A percentile compares a stretch with the other conserved stretches of the same genome.
Evolutionary conservation across 2,113 vertebrate genomes (phyloP).

Genomic region (Asarcornis scutulata): DNA sequence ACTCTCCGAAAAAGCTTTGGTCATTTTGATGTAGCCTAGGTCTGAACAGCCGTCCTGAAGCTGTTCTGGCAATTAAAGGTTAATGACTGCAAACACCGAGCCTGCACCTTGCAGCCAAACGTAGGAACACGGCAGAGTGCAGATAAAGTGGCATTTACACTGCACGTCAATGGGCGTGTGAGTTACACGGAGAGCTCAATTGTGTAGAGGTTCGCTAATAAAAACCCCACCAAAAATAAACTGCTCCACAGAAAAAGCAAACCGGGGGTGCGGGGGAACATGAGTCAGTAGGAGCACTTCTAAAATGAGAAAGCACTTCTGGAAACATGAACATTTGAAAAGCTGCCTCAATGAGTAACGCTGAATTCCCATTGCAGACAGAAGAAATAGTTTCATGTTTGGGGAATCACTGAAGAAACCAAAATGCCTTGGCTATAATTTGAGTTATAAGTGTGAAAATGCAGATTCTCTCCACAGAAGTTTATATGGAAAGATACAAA

Average conservation of each 20-base stretch:
- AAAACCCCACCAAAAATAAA: constrained; percentile 48
- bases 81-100: background rate
- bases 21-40: rapidly evolving
- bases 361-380: background rate
- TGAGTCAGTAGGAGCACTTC: constrained; percentile 35
- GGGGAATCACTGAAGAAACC: background rate
- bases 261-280: background rate
- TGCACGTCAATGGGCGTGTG: background rate
- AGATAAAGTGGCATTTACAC: background rate
- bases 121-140: background rate
- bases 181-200: background rate
- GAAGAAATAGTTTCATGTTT: constrained; percentile 12
- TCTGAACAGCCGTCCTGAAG: background rate
- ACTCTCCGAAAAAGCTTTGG: background rate
- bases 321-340: background rate
- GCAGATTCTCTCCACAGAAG: background rate
- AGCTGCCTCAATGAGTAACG: constrained; percentile 22
- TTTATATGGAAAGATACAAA: background rate
- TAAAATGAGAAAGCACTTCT: constrained; percentile 17
- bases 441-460: background rate
- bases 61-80: background rate
- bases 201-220: background rate
- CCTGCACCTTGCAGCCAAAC: background rate
- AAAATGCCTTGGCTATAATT: background rate
- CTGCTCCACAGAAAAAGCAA: constrained; percentile 1